Base-by-base conservation (phyloP, 2,888 invertebrate genomes). In the Lepidochrysops patricia region DNA sequence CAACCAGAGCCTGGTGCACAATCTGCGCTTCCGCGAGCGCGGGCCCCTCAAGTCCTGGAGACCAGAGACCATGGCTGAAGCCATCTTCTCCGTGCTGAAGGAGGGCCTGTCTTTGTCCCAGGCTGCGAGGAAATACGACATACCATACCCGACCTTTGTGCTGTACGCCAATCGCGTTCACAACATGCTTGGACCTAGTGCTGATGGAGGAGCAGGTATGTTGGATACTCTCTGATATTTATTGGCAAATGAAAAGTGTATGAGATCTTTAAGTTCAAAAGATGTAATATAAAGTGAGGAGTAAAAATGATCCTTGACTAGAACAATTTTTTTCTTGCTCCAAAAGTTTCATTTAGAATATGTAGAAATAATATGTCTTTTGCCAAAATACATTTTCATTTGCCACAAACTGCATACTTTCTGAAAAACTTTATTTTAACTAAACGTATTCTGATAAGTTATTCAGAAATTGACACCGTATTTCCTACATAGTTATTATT, bases 21-120 rank as follows among this genome's bases (percentile, higher is more conserved):
- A 97, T 80, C 89, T 97, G 76, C 93, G 97, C 71, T 97, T 97
- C 91, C 94, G 97, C 56, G 97, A 97, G 85, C 93, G 97, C 61
- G 97, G 97, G 2, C 97, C 97, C 0, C 90, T 97, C 63, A 97
- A 97, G 82, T 97, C 97, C 60, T 97, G 97, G 97, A 91, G 97
- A 58, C 97, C 97, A 2, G 97, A 97, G 81, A 97, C 97, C 62
- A 97, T 97, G 97, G 97, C 97, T 35, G 97, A 97, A 79, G 97
- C 97, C 66, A 97, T 97, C 72, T 96, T 97, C 87, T 96, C 96
- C 73, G 97, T 97, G 61, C 91, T 97, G 67, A 96, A 96, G 80
- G 97, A 97, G 79, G 97, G 97, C 15, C 90, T 97, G 62, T 96
- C 96, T 3, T 87, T 97, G 62, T 96, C 96, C 32, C 97, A 97